phyloP scores from a whole-genome alignment of 2,113 vertebrate genomes.

The Euleptes europaea region DNA sequence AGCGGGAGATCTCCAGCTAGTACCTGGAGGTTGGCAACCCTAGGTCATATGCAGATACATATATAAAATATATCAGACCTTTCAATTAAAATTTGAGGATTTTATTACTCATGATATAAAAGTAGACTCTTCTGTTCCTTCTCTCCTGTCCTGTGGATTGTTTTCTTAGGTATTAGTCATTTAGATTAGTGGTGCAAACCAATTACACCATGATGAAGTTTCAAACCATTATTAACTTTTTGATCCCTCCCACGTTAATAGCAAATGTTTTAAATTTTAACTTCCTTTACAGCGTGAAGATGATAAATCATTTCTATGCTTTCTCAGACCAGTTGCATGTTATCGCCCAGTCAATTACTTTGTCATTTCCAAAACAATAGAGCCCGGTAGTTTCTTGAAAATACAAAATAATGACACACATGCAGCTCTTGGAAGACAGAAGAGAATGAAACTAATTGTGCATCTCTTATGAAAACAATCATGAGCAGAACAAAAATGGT shows the following conservation, averaged over 20 bases:
- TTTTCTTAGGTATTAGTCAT: neutral
- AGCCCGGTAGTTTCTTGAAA: neutral
- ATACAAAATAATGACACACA: neutral
- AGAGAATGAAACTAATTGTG: conserved; percentile 9
- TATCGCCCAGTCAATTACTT: neutral
- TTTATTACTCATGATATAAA: neutral
- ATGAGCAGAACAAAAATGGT: neutral
- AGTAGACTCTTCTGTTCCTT: neutral
- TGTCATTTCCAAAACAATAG: conserved; percentile 9
- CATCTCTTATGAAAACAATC: neutral
- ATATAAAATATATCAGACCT: too few species aligned
- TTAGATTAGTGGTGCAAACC: neutral
- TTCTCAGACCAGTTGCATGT: neutral
- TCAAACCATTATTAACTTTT: neutral
- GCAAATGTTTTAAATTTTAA: neutral
- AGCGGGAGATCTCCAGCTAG: too few species aligned
- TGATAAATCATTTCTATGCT: fast-evolving
- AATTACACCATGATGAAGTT: neutral
- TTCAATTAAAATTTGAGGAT: neutral
- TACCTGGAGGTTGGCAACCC: too few species aligned
- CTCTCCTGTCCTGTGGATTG: neutral
- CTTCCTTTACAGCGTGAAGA: neutral
- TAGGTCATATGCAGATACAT: neutral
- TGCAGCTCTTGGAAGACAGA: fast-evolving
- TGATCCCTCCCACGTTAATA: neutral